phyloP scores from a whole-genome alignment of 2,888 invertebrate genomes.

The Tineola bisselliella region DNA sequence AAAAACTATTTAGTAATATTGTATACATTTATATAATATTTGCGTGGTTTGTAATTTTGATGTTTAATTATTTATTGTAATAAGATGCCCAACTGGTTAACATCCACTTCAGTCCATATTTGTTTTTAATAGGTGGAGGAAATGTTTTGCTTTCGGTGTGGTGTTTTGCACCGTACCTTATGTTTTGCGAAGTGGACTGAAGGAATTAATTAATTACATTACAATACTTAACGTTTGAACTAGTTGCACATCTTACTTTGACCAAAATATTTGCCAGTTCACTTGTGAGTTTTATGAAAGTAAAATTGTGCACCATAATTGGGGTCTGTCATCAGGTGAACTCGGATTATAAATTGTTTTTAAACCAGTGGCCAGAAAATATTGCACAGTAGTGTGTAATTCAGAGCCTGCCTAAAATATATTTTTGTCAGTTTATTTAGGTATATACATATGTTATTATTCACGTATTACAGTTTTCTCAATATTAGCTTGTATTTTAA shows the following conservation, averaged over 20 bases:
- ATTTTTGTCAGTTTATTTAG: conserved; percentile 70
- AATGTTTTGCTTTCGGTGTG: conserved; percentile 21
- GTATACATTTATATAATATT: conserved; percentile 63
- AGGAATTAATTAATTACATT: no score
- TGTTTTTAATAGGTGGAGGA: conserved; percentile 35
- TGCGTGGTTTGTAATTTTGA: conserved; percentile 66
- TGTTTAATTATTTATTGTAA: conserved; percentile 51
- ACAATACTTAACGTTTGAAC: conserved; percentile 29
- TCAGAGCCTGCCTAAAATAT: conserved; percentile 68
- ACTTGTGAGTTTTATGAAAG: neutral
- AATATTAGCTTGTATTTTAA: conserved; percentile 71
- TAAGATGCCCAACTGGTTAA: conserved; percentile 58
- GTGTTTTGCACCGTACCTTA: neutral
- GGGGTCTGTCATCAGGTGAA: neutral
- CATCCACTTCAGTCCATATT: conserved; percentile 12
- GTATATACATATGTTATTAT: conserved; percentile 67
- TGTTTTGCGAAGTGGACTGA: neutral
- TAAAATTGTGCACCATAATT: neutral
- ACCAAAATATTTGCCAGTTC: conserved; percentile 38
- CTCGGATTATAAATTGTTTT: conserved; percentile 44
- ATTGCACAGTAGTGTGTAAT: conserved; percentile 59
- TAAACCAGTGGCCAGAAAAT: conserved; percentile 65
- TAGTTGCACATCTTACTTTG: conserved; percentile 64
- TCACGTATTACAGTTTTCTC: conserved; percentile 70
- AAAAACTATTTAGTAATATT: conserved; percentile 65